Conservation (phyloP, 2,888 invertebrate species). For the Hirtodrosophila histrioides region DNA sequence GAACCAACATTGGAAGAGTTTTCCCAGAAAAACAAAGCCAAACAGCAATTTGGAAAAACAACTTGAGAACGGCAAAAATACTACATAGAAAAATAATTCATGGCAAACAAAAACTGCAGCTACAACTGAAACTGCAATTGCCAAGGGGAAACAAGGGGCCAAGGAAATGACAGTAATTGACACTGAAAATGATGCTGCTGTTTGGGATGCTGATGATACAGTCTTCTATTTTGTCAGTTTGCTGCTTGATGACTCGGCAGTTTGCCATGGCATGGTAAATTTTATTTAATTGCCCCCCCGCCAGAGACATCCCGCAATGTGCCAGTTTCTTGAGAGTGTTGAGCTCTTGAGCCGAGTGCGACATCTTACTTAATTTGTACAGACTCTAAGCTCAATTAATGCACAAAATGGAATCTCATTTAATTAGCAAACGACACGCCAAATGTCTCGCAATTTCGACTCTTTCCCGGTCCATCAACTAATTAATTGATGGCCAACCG, state of each 20-base stretch:
- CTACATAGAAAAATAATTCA: conserved; percentile 43
- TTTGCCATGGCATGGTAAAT: conserved; percentile 34
- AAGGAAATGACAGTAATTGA: conserved; percentile 63
- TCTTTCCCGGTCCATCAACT: neutral
- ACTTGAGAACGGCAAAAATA: conserved; percentile 24
- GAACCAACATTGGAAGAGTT: conserved; percentile 25
- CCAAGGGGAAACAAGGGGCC: conserved; percentile 8
- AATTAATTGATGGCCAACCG: conserved; percentile 46
- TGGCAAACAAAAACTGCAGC: conserved; percentile 49
- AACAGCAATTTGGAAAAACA: conserved; percentile 55
- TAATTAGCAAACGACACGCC: conserved; percentile 60
- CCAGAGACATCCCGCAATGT: conserved; percentile 6
- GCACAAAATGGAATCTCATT: conserved; percentile 74
- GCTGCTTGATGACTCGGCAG: conserved; percentile 57
- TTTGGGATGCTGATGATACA: conserved; percentile 28
- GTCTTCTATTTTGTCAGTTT: conserved; percentile 8
- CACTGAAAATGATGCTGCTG: conserved; percentile 57
- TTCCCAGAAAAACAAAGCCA: conserved; percentile 43
- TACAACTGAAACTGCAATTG: conserved; percentile 7
- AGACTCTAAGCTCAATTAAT: conserved; percentile 53
- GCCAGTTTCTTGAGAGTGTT: conserved; percentile 7
- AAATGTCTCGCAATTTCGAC: conserved; percentile 14
- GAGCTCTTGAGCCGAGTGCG: conserved; percentile 4
- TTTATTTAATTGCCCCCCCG: conserved; percentile 52
- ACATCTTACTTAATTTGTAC: conserved; percentile 27